Conservation (phyloP, 2,888 invertebrate genomes). For the Papilio demoleus region DNA sequence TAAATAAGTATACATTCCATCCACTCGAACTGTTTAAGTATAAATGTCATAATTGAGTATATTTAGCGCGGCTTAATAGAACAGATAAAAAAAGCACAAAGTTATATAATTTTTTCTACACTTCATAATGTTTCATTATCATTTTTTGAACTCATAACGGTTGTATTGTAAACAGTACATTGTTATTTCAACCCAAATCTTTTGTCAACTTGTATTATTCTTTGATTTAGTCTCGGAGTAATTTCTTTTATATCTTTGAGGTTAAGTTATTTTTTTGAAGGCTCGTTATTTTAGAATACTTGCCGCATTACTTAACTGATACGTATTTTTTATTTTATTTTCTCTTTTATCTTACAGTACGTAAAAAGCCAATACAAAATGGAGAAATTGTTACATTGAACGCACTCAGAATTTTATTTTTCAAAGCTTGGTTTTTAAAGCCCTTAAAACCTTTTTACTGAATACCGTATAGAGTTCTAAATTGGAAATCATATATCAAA, state of each 20-base stretch:
- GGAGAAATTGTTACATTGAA: too few species aligned
- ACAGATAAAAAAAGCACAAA: background rate
- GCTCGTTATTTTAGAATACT: slow-evolving; percentile 6
- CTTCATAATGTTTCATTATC: slow-evolving; percentile 6
- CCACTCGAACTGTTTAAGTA: too few species aligned
- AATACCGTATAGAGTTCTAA: too few species aligned
- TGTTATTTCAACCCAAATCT: slow-evolving; percentile 18
- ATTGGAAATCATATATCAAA: too few species aligned
- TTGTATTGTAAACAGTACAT: slow-evolving; percentile 2
- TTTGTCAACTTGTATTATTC: slow-evolving; percentile 11
- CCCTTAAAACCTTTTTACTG: too few species aligned
- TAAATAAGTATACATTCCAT: slow-evolving; percentile 3
- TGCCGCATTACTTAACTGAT: background rate
- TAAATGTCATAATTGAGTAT: too few species aligned
- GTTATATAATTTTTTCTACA: background rate
- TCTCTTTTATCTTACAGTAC: background rate
- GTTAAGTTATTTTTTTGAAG: background rate
- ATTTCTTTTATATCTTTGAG: slow-evolving; percentile 12
- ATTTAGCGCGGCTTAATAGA: too few species aligned
- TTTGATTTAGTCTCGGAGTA: slow-evolving; percentile 20
- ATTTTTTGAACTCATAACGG: background rate
- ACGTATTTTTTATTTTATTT: background rate
- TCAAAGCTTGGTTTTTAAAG: too few species aligned
- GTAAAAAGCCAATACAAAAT: background rate
- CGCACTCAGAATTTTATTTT: too few species aligned